phyloP scores from a whole-genome alignment of 1,140 invertebrate genomes.

The Drosophila simulans region DNA sequence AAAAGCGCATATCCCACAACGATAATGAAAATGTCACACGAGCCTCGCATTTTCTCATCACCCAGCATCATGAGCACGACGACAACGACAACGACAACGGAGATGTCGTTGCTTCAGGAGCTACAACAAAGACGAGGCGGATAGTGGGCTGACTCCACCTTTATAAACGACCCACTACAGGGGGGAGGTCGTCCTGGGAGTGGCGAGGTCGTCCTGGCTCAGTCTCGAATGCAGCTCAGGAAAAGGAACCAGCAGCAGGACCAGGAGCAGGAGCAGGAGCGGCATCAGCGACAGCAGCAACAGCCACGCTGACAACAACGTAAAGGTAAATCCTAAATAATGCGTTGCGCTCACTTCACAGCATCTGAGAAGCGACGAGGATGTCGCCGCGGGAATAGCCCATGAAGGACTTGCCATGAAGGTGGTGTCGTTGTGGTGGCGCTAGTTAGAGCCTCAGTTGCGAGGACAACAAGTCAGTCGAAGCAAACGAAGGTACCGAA shows the following conservation, averaged over 20 bases:
- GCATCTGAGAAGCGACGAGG: constrained; percentile 43
- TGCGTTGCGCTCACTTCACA: constrained; percentile 74
- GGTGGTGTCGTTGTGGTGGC: not conserved
- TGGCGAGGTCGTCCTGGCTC: not conserved
- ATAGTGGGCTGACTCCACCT: constrained; percentile 41
- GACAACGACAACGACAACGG: constrained; percentile 32
- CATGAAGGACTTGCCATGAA: not conserved
- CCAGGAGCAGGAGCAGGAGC: not conserved
- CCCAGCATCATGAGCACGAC: constrained; percentile 59
- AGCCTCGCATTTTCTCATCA: constrained; percentile 83
- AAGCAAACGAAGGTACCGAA: not conserved
- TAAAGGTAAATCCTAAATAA: constrained; percentile 83
- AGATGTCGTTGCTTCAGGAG: not conserved
- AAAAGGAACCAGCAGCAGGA: constrained; percentile 41
- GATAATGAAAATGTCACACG: constrained; percentile 83
- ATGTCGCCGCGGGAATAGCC: constrained; percentile 58
- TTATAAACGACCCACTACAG: constrained; percentile 59
- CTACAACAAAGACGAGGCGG: constrained; percentile 25
- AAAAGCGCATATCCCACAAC: constrained; percentile 80
- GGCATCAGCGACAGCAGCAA: constrained; percentile 37
- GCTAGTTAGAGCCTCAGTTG: constrained; percentile 6
- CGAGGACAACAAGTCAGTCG: constrained; percentile 14
- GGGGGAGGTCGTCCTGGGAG: constrained; percentile 2
- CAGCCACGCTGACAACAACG: constrained; percentile 73
- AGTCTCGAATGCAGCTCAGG: constrained; percentile 45